Evolutionary conservation across 1,140 invertebrate genomes (phyloP).

Genomic region (Drosophila sp.): DNA sequence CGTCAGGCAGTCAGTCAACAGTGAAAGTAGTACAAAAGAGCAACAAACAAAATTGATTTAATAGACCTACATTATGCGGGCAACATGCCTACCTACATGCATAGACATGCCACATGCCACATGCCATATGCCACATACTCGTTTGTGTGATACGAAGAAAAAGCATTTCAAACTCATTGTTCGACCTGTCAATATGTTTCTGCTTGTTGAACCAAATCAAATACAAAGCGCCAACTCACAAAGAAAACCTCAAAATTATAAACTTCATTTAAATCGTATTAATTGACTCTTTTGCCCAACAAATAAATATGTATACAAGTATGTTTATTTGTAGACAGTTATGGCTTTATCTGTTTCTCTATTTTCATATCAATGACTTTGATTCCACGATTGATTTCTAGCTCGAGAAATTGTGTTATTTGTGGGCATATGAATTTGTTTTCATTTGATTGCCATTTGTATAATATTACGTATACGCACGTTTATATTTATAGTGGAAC

Average conservation of each 20-base stretch:
- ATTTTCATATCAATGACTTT: conserved; percentile 10
- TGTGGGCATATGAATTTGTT: too few species aligned
- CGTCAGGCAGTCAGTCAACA: conserved; percentile 27
- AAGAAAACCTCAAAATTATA: conserved; percentile 18
- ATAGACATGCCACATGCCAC: background rate
- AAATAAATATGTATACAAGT: conserved; percentile 23
- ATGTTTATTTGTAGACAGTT: background rate
- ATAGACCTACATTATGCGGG: conserved; percentile 66
- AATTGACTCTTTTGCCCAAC: conserved; percentile 30
- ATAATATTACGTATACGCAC: conserved; percentile 13
- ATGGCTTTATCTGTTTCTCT: conserved; percentile 11
- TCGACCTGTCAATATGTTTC: conserved; percentile 41
- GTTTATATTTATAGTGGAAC: background rate
- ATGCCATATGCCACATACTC: conserved; percentile 1
- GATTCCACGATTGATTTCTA: conserved; percentile 16
- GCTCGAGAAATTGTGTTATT: background rate
- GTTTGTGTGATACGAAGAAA: conserved; percentile 14
- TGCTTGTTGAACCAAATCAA: conserved; percentile 24
- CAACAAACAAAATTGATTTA: conserved; percentile 77
- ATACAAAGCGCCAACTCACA: background rate
- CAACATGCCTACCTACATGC: conserved; percentile 21
- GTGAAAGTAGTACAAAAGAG: conserved; percentile 75
- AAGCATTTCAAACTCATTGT: conserved; percentile 44
- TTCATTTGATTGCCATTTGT: background rate
- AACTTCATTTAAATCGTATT: conserved; percentile 34